phyloP scores from a whole-genome alignment of 2,113 vertebrate species.

The Tychaedon coryphoeus region DNA sequence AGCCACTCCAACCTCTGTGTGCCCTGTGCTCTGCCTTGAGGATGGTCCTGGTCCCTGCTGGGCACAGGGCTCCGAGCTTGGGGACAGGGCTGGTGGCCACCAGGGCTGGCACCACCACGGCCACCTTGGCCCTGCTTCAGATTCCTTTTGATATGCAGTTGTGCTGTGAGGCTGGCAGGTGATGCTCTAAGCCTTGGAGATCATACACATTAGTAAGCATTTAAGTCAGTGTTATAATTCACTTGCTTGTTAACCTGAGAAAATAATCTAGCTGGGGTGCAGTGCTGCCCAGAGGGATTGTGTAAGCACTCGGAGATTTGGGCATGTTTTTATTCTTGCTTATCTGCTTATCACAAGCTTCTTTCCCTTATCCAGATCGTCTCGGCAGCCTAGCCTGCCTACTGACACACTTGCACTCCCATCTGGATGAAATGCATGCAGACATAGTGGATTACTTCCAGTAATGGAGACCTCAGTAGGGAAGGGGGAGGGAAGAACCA shows the following conservation, averaged over 20 bases:
- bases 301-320: not conserved
- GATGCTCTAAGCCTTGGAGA: slow-evolving; percentile 15
- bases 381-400: not conserved
- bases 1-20: not conserved
- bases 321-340: slow-evolving; percentile 25
- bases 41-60: not conserved
- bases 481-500: not conserved
- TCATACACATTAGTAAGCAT: not conserved
- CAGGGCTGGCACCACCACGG: accelerated
- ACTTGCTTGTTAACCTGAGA: slow-evolving; percentile 30
- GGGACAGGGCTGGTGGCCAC: not conserved
- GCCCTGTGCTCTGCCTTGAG: not conserved
- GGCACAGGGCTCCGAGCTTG: not conserved
- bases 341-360: slow-evolving; percentile 66
- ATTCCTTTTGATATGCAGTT: not conserved
- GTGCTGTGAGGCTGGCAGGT: not conserved
- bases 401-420: slow-evolving; percentile 40
- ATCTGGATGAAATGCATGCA: slow-evolving; percentile 13
- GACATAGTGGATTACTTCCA: not conserved
- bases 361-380: slow-evolving; percentile 42
- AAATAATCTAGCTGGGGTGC: slow-evolving; percentile 6
- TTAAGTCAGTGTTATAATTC: slow-evolving; percentile 38
- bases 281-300: not conserved
- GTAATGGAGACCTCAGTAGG: not conserved
- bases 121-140: not conserved